Percentiles rank a stretch among this genome's conserved stretches.
These are phyloP conservation scores for Anhinga anhinga DNA, from an alignment of 2,113 vertebrate genomes.

Conservation along the genomic window DNA sequence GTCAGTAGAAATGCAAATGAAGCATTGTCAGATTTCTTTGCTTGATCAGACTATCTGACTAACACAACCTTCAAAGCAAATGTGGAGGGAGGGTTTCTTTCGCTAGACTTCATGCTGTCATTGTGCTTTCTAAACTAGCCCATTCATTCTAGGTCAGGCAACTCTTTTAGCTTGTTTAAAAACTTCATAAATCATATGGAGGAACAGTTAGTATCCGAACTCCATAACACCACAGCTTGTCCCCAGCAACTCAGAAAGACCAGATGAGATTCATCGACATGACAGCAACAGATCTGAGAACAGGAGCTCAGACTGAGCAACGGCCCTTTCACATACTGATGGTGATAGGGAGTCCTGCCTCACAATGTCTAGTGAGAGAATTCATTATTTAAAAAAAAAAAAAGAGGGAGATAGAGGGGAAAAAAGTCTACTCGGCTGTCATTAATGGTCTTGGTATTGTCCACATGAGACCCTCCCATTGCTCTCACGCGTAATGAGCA, in stretches of 20 bases:
- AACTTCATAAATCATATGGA: slow-evolving; percentile 21
- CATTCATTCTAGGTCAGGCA: slow-evolving; percentile 1
- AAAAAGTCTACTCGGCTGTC: neutral
- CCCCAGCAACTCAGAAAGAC: neutral
- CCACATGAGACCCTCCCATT: neutral
- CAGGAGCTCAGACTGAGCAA: neutral
- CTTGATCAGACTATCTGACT: neutral
- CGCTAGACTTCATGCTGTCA: neutral
- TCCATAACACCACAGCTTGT: neutral
- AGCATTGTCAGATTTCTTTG: slow-evolving; percentile 38
- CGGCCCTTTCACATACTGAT: neutral
- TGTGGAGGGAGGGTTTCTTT: neutral
- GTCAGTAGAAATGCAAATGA: slow-evolving; percentile 48
- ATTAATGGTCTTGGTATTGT: neutral
- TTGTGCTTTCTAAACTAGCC: neutral
- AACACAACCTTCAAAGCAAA: slow-evolving; percentile 11
- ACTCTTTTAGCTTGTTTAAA: neutral
- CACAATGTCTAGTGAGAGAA: neutral
- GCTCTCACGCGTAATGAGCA: neutral
- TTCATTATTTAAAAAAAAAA: neutral
- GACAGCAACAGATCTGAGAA: neutral
- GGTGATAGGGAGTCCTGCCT: neutral
- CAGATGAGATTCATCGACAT: neutral
- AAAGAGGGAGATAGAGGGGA: accelerated
- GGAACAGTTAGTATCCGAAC: neutral